A percentile compares a stretch with the other conserved stretches of the same genome.
phyloP scores from a whole-genome alignment of 2,113 vertebrate genomes.

The Solenodon paradoxus region DNA sequence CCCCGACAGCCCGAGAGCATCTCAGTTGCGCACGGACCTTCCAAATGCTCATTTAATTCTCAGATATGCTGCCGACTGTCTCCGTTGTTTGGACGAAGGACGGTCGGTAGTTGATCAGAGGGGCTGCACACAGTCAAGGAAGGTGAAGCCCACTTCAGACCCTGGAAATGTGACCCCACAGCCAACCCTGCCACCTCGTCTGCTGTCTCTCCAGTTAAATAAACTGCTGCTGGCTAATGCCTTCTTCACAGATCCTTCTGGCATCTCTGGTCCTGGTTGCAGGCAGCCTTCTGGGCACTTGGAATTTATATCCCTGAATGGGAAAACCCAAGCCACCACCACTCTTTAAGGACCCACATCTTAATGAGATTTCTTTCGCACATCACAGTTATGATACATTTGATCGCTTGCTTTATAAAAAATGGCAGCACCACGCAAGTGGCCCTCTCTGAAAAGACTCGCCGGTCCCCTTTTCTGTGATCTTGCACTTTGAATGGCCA shows the following conservation, averaged over 20 bases:
- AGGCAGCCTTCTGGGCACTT: not conserved
- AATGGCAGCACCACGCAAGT: not conserved
- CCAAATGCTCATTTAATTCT: not conserved
- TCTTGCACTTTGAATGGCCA: not conserved
- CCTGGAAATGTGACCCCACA: accelerated
- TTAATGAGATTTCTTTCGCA: constrained; percentile 62
- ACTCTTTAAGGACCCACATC: constrained; percentile 44
- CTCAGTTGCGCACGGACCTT: not conserved
- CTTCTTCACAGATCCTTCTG: constrained; percentile 46
- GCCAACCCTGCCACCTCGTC: accelerated
- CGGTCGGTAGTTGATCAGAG: not conserved
- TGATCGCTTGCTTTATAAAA: constrained; percentile 49
- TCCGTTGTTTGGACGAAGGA: not conserved
- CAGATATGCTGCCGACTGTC: not conserved
- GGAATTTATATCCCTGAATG: not conserved
- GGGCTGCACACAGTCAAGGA: not conserved
- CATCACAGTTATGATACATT: constrained; percentile 28
- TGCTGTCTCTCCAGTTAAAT: not conserved
- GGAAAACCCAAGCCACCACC: constrained; percentile 14
- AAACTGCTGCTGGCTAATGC: not conserved
- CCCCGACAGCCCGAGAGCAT: not conserved
- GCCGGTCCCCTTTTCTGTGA: not conserved
- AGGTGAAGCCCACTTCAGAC: not conserved
- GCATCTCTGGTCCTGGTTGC: not conserved
- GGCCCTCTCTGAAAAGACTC: not conserved